Conservation (phyloP, 1,140 invertebrate species). For the Laupala kohalensis region DNA sequence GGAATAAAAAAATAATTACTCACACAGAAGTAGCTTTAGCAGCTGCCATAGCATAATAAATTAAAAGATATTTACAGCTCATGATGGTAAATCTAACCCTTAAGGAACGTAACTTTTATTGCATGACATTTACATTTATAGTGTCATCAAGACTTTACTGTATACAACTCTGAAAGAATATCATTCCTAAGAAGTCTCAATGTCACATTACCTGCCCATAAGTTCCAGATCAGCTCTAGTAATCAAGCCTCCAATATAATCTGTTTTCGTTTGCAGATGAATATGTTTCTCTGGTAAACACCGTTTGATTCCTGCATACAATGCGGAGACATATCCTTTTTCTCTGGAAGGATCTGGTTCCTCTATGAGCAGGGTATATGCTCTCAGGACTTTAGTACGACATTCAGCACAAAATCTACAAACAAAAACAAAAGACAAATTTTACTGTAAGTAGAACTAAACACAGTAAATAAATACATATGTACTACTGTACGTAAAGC, state of each 20-base stretch:
- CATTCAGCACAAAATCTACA: conserved; percentile 78
- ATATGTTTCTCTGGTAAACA: conserved; percentile 76
- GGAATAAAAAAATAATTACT: conserved; percentile 15
- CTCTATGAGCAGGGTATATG: conserved; percentile 73
- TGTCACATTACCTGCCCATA: conserved; percentile 48
- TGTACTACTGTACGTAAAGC: too few species aligned
- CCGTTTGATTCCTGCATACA: conserved; percentile 74
- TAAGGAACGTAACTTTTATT: too few species aligned
- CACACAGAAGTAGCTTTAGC: neutral
- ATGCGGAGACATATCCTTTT: conserved; percentile 71
- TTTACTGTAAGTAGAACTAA: too few species aligned
- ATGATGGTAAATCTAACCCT: too few species aligned
- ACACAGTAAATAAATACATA: too few species aligned
- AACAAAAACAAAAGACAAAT: conserved; percentile 12
- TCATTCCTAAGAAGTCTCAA: neutral
- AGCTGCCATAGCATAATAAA: too few species aligned
- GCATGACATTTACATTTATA: too few species aligned
- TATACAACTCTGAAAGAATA: too few species aligned
- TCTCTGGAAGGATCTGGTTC: conserved; percentile 71
- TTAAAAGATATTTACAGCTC: too few species aligned
- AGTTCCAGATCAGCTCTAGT: conserved; percentile 78
- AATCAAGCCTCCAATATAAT: conserved; percentile 77
- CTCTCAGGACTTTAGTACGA: conserved; percentile 75
- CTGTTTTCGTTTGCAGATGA: conserved; percentile 71
- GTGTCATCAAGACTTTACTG: too few species aligned